These are phyloP conservation scores for Thermophis baileyi DNA, from an alignment of 2,113 vertebrate genomes.

Conservation along the genomic window DNA sequence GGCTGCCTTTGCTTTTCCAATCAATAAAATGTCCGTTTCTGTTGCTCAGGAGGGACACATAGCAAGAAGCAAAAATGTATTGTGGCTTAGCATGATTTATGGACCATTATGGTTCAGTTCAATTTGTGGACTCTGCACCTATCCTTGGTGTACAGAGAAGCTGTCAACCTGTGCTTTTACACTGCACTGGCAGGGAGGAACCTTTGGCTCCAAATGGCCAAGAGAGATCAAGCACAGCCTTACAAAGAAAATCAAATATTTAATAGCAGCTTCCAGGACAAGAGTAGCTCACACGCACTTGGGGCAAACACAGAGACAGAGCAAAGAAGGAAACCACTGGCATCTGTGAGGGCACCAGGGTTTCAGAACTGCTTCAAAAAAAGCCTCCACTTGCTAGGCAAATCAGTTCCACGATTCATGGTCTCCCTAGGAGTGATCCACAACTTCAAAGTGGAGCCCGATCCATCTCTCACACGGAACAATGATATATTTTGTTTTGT, in stretches of 20 bases:
- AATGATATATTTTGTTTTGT: constrained; percentile 36
- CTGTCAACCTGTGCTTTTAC: background rate
- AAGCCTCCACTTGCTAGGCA: constrained; percentile 9
- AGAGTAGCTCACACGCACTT: constrained; percentile 54
- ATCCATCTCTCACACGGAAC: background rate
- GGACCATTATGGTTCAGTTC: background rate
- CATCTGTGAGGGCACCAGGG: constrained; percentile 44
- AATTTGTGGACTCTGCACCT: background rate
- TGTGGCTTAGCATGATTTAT: background rate
- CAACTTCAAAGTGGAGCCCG: background rate
- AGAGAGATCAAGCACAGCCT: constrained; percentile 29
- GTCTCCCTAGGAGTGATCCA: background rate
- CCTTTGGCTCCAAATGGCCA: background rate
- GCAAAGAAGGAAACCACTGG: constrained; percentile 48
- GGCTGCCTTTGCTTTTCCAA: background rate
- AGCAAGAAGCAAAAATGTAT: background rate
- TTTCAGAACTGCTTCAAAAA: constrained; percentile 23
- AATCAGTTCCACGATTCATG: background rate
- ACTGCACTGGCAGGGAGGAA: background rate
- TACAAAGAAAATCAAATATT: constrained; percentile 70
- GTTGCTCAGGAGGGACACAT: background rate
- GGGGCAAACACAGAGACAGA: constrained; percentile 64
- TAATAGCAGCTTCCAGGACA: constrained; percentile 65
- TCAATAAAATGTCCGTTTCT: background rate
- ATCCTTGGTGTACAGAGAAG: background rate